A percentile compares a stretch with the other conserved stretches of the same genome.
Evolutionary conservation across 2,888 invertebrate genomes (phyloP).

Genomic region (Calephelis perditalis): DNA sequence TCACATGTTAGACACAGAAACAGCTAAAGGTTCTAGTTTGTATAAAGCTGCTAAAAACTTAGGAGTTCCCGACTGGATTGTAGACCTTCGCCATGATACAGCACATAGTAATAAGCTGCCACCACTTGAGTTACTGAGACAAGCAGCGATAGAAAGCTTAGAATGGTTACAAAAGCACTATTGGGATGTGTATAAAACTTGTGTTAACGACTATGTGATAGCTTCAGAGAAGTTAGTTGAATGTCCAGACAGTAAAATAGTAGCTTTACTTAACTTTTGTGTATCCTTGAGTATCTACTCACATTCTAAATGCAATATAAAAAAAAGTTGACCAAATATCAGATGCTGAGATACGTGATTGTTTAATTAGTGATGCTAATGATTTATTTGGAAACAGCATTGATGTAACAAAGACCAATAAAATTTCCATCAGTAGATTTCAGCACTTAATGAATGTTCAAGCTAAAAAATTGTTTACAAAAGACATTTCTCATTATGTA

Average conservation of each 20-base stretch:
- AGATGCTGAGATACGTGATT: conserved; percentile 48
- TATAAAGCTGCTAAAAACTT: conserved; percentile 79
- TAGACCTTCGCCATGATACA: conserved; percentile 86
- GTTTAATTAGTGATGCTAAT: conserved; percentile 52
- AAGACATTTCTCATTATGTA: conserved; percentile 38
- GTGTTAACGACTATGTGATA: conserved; percentile 62
- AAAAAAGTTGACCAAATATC: conserved; percentile 57
- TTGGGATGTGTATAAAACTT: conserved; percentile 78
- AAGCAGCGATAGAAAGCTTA: conserved; percentile 80
- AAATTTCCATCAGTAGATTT: conserved; percentile 45
- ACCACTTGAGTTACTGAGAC: conserved; percentile 78
- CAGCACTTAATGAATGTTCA: conserved; percentile 44
- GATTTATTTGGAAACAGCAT: conserved; percentile 50
- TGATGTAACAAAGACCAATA: conserved; percentile 51
- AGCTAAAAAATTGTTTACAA: conserved; percentile 46
- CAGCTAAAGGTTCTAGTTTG: conserved; percentile 72
- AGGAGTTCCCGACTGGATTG: conserved; percentile 88
- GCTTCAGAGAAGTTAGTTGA: conserved; percentile 39
- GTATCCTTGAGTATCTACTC: conserved; percentile 58
- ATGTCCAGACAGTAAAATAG: conserved; percentile 47
- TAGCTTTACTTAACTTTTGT: conserved; percentile 52
- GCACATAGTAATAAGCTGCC: conserved; percentile 86
- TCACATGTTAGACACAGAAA: conserved; percentile 77
- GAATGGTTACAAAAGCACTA: conserved; percentile 84
- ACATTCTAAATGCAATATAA: conserved; percentile 53